These are phyloP conservation scores for Vanacampus margaritifer DNA, from an alignment of 2,113 vertebrate species.

Conservation along the genomic window DNA sequence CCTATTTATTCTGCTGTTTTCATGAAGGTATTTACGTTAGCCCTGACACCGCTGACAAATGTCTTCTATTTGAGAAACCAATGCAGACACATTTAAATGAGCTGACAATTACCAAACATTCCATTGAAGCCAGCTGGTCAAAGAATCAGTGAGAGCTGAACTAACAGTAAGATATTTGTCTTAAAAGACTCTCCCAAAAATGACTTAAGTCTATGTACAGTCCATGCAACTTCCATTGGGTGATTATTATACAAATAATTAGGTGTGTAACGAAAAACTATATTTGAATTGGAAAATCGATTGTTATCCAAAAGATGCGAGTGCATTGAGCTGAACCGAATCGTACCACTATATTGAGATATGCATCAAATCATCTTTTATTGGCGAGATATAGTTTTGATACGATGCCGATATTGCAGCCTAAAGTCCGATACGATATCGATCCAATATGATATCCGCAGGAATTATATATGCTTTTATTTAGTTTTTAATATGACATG, in stretches of 20 bases:
- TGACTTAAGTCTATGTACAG: not conserved
- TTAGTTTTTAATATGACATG: no score
- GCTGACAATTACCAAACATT: slow-evolving; percentile 15
- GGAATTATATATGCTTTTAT: no score
- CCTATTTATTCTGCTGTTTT: slow-evolving; percentile 49
- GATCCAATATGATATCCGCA: no score
- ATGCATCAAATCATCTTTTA: no score
- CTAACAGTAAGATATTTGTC: slow-evolving; percentile 13
- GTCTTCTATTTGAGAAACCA: slow-evolving; percentile 27
- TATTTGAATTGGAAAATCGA: no score
- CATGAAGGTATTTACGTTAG: slow-evolving; percentile 47
- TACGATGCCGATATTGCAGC: no score
- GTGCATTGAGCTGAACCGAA: no score
- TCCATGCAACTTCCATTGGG: not conserved
- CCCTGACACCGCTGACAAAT: slow-evolving; percentile 35
- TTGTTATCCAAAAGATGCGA: no score
- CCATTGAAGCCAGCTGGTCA: slow-evolving; percentile 26
- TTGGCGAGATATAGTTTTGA: no score
- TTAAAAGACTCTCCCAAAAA: slow-evolving; percentile 8
- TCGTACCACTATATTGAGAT: no score
- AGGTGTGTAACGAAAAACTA: no score
- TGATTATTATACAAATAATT: not conserved
- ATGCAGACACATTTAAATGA: slow-evolving; percentile 32
- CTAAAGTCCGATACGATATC: no score
- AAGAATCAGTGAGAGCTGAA: slow-evolving; percentile 20